Conservation (phyloP, 2,113 vertebrate species). For the Microcebus griseorufus region DNA sequence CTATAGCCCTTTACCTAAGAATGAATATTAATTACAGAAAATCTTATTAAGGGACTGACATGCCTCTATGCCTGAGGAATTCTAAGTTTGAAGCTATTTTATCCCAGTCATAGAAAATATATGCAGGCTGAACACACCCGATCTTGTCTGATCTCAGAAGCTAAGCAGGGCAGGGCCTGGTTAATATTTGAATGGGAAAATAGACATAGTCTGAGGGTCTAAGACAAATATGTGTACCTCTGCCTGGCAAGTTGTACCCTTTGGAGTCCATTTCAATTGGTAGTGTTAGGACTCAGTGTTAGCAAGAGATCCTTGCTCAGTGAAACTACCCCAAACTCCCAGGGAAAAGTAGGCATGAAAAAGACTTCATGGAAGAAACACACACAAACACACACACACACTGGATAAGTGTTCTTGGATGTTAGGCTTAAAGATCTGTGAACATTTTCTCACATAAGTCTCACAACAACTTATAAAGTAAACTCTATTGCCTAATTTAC, state of each 20-base stretch:
- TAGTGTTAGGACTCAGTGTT: neutral
- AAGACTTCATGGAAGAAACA: neutral
- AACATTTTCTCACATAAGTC: neutral
- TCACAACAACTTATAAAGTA: neutral
- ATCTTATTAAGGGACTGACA: constrained; percentile 38
- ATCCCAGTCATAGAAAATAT: neutral
- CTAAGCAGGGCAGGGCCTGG: neutral
- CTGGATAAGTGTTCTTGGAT: neutral
- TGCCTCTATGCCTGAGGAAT: neutral
- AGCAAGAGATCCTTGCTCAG: fast-evolving
- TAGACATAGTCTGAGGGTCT: neutral
- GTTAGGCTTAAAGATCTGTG: neutral
- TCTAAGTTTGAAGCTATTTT: neutral
- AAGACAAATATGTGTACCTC: neutral
- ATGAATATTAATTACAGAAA: constrained; percentile 62
- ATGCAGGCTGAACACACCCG: neutral
- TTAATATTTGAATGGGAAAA: neutral
- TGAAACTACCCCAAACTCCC: neutral
- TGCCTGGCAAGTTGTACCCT: neutral
- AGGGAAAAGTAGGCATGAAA: neutral
- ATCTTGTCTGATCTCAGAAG: neutral
- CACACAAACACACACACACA: neutral
- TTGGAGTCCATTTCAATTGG: neutral
- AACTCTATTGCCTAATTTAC: neutral
- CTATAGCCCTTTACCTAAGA: neutral